A percentile compares a stretch with the other conserved stretches of the same genome.
These are phyloP conservation scores for Jaculus jaculus DNA, from an alignment of 2,113 vertebrate genomes.

Conservation along the genomic window DNA sequence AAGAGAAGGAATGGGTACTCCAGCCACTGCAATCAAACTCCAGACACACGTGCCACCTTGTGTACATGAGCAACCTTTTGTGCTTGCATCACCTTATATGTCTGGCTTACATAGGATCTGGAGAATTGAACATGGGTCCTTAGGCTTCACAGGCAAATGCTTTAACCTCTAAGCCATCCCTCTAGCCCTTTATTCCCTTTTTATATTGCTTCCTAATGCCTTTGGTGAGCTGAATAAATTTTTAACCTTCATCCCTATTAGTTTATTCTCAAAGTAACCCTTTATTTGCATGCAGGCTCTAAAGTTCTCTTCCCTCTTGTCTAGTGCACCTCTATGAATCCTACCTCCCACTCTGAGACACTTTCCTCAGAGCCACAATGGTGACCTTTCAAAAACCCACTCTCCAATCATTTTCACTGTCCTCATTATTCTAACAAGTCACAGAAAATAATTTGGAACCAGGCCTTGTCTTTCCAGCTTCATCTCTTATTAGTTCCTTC, in stretches of 20 bases:
- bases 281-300: neutral
- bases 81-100: too few species aligned
- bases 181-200: neutral
- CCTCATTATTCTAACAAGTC: neutral
- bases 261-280: neutral
- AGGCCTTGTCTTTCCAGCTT: neutral
- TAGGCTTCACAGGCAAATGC: too few species aligned
- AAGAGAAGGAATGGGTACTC: too few species aligned
- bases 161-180: too few species aligned
- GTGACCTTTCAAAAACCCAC: neutral
- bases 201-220: neutral
- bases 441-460: rapidly evolving
- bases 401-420: neutral
- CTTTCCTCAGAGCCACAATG: neutral
- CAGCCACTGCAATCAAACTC: too few species aligned
- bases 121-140: too few species aligned
- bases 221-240: neutral
- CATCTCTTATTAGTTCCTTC: neutral
- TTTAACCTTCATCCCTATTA: neutral
- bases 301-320: neutral
- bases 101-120: too few species aligned
- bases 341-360: neutral
- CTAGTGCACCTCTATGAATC: neutral
- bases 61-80: too few species aligned
- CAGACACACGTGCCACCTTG: too few species aligned